Conservation (phyloP, 92 coral and sea anemone genomes). For the Zoanthus solanderi region DNA sequence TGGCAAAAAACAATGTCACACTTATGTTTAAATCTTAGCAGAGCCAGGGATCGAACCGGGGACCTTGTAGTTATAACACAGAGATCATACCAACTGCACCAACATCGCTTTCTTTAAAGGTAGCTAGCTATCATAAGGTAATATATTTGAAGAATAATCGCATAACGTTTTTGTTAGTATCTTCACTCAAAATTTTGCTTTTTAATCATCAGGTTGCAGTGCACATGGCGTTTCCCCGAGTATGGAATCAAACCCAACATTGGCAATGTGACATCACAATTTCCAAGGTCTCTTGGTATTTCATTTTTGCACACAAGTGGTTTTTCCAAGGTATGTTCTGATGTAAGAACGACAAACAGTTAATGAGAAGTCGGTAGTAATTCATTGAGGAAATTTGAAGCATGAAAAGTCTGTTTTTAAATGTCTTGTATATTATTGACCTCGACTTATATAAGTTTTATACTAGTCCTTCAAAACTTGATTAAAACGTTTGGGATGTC, state of each 20-base stretch:
- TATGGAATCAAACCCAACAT: conserved; percentile 99
- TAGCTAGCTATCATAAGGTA: too few species aligned
- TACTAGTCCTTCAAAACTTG: too few species aligned
- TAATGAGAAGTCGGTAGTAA: not conserved
- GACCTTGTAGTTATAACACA: too few species aligned
- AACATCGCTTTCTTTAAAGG: too few species aligned
- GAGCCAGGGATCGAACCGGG: too few species aligned
- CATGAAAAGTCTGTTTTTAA: not conserved
- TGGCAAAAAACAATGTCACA: too few species aligned
- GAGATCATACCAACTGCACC: too few species aligned
- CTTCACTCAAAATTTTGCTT: too few species aligned
- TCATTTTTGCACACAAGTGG: conserved; percentile 96
- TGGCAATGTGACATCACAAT: conserved; percentile 93
- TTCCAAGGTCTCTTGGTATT: conserved; percentile 88
- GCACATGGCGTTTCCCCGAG: conserved; percentile 96
- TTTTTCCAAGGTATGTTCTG: conserved; percentile 89
- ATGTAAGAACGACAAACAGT: not conserved
- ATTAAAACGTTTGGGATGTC: too few species aligned
- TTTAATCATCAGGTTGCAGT: conserved; percentile 69
- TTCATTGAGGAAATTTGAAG: not conserved
- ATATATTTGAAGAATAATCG: too few species aligned
- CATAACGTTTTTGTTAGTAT: too few species aligned
- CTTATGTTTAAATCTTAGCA: too few species aligned
- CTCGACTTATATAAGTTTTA: not conserved
- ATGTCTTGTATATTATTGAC: not conserved